These are phyloP conservation scores for Pseudopleuronectes americanus DNA, from an alignment of 2,797 vertebrate species.

Conservation along the genomic window DNA sequence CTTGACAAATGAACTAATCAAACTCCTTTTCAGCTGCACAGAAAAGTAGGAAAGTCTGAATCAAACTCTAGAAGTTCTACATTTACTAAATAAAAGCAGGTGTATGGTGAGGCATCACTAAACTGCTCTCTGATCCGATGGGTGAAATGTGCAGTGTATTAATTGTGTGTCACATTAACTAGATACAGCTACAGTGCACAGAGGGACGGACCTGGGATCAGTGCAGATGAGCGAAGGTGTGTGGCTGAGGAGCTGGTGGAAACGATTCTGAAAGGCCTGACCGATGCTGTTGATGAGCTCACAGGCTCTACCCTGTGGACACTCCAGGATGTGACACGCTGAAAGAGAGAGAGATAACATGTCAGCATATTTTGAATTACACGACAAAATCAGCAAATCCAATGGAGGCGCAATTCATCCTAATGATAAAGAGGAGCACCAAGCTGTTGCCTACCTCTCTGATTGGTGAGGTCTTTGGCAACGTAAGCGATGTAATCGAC, in stretches of 20 bases:
- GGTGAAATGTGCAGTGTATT: background rate
- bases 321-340: constrained; percentile 96
- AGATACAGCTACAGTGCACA: background rate
- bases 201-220: constrained; percentile 84
- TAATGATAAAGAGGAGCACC: background rate
- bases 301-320: constrained; percentile 84
- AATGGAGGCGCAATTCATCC: background rate
- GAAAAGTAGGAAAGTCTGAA: too few species aligned
- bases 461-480: constrained; percentile 92
- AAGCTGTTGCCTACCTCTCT: constrained; percentile 84
- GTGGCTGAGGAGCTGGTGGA: constrained; percentile 91
- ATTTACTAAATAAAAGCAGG: too few species aligned
- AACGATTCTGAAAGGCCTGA: constrained; percentile 92
- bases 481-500: constrained; percentile 94
- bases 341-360: constrained; percentile 2
- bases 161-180: background rate
- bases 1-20: too few species aligned
- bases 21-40: too few species aligned
- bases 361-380: too few species aligned
- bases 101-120: too few species aligned
- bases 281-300: constrained; percentile 93
- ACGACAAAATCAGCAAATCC: too few species aligned
- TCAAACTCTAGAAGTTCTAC: too few species aligned
- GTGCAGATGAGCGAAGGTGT: constrained; percentile 78
- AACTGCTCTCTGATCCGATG: too few species aligned